A percentile compares a stretch with the other conserved stretches of the same genome.
Evolutionary conservation across 1,140 invertebrate genomes (phyloP).

Genomic region (Hesperophylax magnus): DNA sequence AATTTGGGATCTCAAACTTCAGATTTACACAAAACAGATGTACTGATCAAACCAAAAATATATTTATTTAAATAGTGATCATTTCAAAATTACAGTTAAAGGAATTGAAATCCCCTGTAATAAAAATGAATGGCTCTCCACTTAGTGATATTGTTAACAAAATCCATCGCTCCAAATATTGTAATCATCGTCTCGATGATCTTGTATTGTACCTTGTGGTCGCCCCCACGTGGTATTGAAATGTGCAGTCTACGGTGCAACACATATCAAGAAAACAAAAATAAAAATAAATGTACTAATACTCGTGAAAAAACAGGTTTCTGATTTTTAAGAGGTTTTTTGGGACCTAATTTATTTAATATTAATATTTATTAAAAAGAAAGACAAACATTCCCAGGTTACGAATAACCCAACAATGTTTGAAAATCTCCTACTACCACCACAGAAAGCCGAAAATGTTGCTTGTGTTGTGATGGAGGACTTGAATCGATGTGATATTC

Average conservation of each 20-base stretch:
- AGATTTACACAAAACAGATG: neutral
- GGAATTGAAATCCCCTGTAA: neutral
- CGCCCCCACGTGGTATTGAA: neutral
- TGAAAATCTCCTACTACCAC: too few relatives aligned
- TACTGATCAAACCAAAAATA: neutral
- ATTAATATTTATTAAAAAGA: too few relatives aligned
- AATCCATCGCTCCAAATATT: slow-evolving; percentile 49
- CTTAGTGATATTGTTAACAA: slow-evolving; percentile 47
- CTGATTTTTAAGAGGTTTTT: neutral
- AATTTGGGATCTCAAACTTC: too few relatives aligned
- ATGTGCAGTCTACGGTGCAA: slow-evolving; percentile 7
- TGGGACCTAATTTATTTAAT: neutral
- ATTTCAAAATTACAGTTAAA: neutral
- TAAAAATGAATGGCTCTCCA: slow-evolving; percentile 7
- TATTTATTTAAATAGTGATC: neutral
- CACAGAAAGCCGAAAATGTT: too few relatives aligned
- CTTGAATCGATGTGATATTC: neutral
- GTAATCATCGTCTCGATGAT: slow-evolving; percentile 51
- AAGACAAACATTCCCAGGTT: too few relatives aligned
- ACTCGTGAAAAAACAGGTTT: neutral
- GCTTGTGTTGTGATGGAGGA: too few relatives aligned
- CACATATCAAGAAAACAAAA: neutral
- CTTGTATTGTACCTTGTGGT: slow-evolving; percentile 52
- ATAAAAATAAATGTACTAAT: neutral
- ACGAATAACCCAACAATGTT: too few relatives aligned